Percentiles rank a stretch among this genome's conserved stretches.
Conservation (phyloP, 2,113 vertebrate genomes). For the Opisthocomus hoazin region DNA sequence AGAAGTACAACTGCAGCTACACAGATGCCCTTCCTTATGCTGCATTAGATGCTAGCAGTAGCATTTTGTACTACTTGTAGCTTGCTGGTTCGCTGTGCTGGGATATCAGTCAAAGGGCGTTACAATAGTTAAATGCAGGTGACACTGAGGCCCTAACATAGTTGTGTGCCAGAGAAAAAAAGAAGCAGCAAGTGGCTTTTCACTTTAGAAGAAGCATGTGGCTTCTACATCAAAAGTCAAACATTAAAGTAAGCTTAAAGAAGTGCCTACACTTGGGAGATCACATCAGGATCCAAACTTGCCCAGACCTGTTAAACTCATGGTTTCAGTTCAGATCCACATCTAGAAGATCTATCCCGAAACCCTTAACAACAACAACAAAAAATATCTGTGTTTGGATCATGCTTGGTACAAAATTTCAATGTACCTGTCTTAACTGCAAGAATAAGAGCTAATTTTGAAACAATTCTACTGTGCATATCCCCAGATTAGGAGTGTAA, state of each 20-base stretch:
- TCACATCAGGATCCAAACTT: neutral
- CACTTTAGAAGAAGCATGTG: neutral
- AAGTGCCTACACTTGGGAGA: neutral
- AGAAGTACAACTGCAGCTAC: neutral
- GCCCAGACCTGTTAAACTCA: neutral
- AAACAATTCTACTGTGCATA: neutral
- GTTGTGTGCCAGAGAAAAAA: slow-evolving; percentile 1
- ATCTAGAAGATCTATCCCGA: neutral
- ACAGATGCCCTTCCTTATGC: neutral
- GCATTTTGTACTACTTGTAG: neutral
- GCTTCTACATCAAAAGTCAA: neutral
- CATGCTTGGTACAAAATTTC: neutral
- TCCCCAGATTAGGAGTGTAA: neutral
- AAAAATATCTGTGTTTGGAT: neutral
- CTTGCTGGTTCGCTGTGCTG: neutral
- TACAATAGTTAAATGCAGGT: neutral
- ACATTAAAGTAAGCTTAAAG: neutral
- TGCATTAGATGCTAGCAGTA: neutral
- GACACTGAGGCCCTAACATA: neutral
- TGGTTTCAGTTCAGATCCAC: neutral
- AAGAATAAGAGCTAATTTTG: neutral
- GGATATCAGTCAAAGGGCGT: slow-evolving; percentile 8
- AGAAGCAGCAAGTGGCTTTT: neutral
- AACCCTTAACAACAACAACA: neutral
- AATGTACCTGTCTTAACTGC: neutral